Conservation (phyloP, 2,797 vertebrate genomes). For the Anomalospiza imberbis region DNA sequence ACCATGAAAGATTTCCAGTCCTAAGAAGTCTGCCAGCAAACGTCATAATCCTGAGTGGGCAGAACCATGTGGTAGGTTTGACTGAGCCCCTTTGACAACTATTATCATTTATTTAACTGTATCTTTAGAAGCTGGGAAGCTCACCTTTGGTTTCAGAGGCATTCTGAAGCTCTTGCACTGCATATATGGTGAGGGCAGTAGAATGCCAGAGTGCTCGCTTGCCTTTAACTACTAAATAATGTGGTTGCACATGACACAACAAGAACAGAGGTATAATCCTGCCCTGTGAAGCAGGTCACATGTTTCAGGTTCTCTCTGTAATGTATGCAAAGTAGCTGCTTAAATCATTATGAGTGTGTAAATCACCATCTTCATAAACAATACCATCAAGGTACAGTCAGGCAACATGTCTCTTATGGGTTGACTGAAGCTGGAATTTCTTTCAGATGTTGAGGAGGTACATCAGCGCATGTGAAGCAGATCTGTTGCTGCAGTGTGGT, state of each 20-base stretch:
- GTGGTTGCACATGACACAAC: conserved; percentile 67
- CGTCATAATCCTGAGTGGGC: conserved; percentile 29
- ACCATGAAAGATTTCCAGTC: conserved; percentile 42
- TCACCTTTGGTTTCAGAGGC: conserved; percentile 49
- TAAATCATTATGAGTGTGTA: conserved; percentile 63
- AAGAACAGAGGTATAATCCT: conserved; percentile 65
- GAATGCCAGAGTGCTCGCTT: conserved; percentile 25
- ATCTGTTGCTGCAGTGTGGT: conserved; percentile 38
- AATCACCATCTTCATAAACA: conserved; percentile 64
- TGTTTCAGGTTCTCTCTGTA: conserved; percentile 61
- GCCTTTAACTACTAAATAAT: conserved; percentile 60
- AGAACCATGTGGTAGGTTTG: conserved; percentile 43
- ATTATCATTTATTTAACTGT: conserved; percentile 49
- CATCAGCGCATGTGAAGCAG: conserved; percentile 24
- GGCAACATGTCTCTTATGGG: conserved; percentile 59
- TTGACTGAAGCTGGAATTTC: conserved; percentile 55
- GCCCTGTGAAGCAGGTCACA: conserved; percentile 59
- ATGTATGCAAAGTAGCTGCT: conserved; percentile 58
- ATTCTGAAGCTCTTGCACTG: conserved; percentile 15
- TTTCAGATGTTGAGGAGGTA: conserved; percentile 44
- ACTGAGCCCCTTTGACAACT: conserved; percentile 52
- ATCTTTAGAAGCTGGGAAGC: conserved; percentile 37
- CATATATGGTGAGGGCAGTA: not conserved
- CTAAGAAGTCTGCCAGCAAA: conserved; percentile 26
- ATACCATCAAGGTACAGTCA: conserved; percentile 56